Percentiles rank a stretch among this genome's conserved stretches.
These are phyloP conservation scores for Alviniconcha strummeri DNA, from an alignment of 2,888 invertebrate species.

Conservation along the genomic window DNA sequence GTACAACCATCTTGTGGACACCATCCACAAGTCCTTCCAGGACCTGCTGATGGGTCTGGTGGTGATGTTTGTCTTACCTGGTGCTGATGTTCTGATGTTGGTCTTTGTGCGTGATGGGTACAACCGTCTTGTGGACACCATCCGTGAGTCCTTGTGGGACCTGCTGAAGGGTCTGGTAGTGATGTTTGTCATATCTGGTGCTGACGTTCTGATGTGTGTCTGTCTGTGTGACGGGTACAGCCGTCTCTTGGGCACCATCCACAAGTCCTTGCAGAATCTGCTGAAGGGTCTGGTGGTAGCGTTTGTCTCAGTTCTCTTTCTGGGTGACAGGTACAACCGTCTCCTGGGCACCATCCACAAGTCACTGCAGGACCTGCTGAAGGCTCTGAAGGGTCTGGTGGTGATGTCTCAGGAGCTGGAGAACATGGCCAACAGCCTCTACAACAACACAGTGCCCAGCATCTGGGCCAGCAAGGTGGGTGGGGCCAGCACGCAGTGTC, in stretches of 20 bases:
- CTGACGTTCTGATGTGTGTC: no score
- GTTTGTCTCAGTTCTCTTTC: constrained; percentile 71
- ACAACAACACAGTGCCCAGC: constrained; percentile 81
- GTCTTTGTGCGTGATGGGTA: no score
- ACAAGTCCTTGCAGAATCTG: constrained; percentile 76
- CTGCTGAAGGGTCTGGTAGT: no score
- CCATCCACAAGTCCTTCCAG: no score
- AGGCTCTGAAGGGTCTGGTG: constrained; percentile 85
- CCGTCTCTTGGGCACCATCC: constrained; percentile 65
- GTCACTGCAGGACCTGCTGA: constrained; percentile 78
- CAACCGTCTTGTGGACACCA: no score
- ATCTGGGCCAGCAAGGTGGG: constrained; percentile 79
- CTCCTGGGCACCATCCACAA: constrained; percentile 69
- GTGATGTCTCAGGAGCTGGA: constrained; percentile 87
- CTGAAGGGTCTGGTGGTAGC: constrained; percentile 86
- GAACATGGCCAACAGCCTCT: constrained; percentile 81
- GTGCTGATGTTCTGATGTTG: no score
- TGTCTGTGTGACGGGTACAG: constrained; percentile 65
- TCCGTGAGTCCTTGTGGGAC: no score
- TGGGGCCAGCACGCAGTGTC: not conserved
- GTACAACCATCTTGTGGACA: no score
- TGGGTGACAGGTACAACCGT: constrained; percentile 67
- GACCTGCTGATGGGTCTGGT: no score
- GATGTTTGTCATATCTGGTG: no score
- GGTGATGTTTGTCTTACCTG: no score